Percentiles rank a stretch among this genome's conserved stretches.
Evolutionary conservation across 2,888 invertebrate genomes (phyloP).

Genomic region (Serripes groenlandicus): DNA sequence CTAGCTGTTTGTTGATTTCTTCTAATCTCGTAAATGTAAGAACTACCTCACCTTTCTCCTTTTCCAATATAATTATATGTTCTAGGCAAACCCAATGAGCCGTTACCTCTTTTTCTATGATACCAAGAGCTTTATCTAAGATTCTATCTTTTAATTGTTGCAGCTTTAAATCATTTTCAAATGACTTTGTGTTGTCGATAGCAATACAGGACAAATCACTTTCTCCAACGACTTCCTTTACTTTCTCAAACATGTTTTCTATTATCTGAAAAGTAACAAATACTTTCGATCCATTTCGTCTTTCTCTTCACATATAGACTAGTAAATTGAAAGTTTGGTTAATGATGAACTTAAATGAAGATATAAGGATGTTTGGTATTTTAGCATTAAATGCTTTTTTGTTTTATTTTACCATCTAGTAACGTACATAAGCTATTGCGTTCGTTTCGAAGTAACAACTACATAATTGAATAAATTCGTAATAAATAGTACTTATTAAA

Average conservation of each 20-base stretch:
- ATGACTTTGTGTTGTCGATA: conserved; percentile 33
- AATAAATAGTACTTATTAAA: too few species aligned
- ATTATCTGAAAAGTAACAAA: neutral
- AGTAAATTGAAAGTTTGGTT: too few species aligned
- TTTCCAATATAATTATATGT: conserved; percentile 16
- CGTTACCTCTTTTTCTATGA: conserved; percentile 32
- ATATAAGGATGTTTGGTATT: too few species aligned
- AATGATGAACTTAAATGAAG: too few species aligned
- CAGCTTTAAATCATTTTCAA: neutral
- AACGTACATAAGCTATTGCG: too few species aligned
- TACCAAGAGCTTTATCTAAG: conserved; percentile 34
- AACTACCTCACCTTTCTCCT: neutral
- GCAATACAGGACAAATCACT: conserved; percentile 24
- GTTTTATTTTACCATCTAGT: too few species aligned
- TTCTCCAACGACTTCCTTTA: conserved; percentile 5
- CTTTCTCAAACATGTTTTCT: conserved; percentile 10
- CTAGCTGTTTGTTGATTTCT: conserved; percentile 23
- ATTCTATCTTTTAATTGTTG: conserved; percentile 24
- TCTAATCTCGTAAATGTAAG: conserved; percentile 18
- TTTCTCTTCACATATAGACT: too few species aligned
- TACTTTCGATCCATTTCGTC: too few species aligned
- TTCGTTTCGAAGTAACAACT: too few species aligned
- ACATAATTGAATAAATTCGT: too few species aligned
- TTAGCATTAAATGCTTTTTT: too few species aligned
- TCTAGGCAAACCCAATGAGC: conserved; percentile 49